Percentiles rank a stretch among this genome's conserved stretches.
Conservation (phyloP, 1,140 invertebrate genomes). For the Aphaenogaster rudis region DNA sequence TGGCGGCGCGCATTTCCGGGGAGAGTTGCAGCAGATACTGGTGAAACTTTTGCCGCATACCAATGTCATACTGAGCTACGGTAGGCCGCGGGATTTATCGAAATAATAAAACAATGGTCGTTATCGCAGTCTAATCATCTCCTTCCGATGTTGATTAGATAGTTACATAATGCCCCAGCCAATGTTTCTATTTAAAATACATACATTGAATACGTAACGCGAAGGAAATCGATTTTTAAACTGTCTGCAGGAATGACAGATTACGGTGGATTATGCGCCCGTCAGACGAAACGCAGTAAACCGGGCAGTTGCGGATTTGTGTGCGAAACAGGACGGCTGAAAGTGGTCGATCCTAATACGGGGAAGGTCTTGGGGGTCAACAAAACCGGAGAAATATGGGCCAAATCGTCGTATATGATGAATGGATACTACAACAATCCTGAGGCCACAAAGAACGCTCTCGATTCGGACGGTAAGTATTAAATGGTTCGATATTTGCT, state of each 20-base stretch:
- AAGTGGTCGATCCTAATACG: slow-evolving; percentile 83
- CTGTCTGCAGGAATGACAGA: slow-evolving; percentile 53
- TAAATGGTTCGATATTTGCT: slow-evolving; percentile 4
- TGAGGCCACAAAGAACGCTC: slow-evolving; percentile 85
- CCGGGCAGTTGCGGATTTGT: slow-evolving; percentile 80
- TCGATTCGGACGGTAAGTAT: slow-evolving; percentile 87
- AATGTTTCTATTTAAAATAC: slow-evolving; percentile 11
- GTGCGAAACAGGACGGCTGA: slow-evolving; percentile 72
- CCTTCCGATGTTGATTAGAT: neutral
- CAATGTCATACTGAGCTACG: slow-evolving; percentile 64
- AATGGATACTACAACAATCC: slow-evolving; percentile 76
- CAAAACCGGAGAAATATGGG: slow-evolving; percentile 83
- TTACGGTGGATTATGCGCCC: slow-evolving; percentile 58
- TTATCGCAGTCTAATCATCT: neutral
- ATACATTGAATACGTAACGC: neutral
- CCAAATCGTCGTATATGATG: slow-evolving; percentile 81
- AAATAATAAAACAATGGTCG: neutral
- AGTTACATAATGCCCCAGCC: neutral
- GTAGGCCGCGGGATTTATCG: slow-evolving; percentile 30
- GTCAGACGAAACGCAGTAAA: slow-evolving; percentile 56
- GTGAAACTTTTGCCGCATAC: slow-evolving; percentile 55
- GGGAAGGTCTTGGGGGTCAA: slow-evolving; percentile 82
- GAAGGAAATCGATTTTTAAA: slow-evolving; percentile 31
- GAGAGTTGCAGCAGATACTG: slow-evolving; percentile 67
- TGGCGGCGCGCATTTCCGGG: slow-evolving; percentile 69